Conservation (phyloP, 2,113 vertebrate genomes). For the Oxygymnocypris stewartii region DNA sequence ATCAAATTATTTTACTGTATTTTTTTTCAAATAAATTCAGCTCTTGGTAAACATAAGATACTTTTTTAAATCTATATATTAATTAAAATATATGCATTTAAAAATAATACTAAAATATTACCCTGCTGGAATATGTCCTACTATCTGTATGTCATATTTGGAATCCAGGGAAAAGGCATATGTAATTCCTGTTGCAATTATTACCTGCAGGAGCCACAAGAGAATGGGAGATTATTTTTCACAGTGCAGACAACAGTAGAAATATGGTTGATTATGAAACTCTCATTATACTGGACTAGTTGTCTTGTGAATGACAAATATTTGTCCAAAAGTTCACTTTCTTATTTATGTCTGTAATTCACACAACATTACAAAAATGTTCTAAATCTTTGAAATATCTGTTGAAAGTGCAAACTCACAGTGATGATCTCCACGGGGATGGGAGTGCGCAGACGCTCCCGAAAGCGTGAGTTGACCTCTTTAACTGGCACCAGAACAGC, state of each 20-base stretch:
- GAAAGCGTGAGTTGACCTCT: conserved; percentile 84
- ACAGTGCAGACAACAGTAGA: conserved; percentile 10
- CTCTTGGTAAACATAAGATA: neutral
- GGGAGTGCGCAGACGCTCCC: conserved; percentile 80
- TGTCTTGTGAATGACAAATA: conserved; percentile 4
- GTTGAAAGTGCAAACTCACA: conserved; percentile 67
- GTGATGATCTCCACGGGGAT: conserved; percentile 89
- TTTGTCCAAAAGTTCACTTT: conserved; percentile 10
- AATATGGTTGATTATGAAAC: neutral
- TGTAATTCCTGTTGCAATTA: conserved; percentile 82
- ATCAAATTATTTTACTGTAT: neutral
- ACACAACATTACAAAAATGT: neutral
- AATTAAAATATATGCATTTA: too few relatives aligned
- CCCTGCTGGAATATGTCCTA: conserved; percentile 87
- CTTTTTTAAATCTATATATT: neutral
- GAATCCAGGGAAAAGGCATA: conserved; percentile 84
- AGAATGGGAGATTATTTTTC: conserved; percentile 4
- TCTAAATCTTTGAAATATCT: neutral
- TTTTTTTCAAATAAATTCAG: neutral
- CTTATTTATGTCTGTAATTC: neutral
- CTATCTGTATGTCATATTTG: conserved; percentile 82
- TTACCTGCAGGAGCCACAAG: conserved; percentile 72
- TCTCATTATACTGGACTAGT: neutral
- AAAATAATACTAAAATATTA: conserved; percentile 58
- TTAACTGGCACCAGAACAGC: conserved; percentile 84